Evolutionary conservation across 2,113 vertebrate species (phyloP), one percentile per base, ranked within the genome.

Genomic region (Tiliqua scincoides): DNA sequence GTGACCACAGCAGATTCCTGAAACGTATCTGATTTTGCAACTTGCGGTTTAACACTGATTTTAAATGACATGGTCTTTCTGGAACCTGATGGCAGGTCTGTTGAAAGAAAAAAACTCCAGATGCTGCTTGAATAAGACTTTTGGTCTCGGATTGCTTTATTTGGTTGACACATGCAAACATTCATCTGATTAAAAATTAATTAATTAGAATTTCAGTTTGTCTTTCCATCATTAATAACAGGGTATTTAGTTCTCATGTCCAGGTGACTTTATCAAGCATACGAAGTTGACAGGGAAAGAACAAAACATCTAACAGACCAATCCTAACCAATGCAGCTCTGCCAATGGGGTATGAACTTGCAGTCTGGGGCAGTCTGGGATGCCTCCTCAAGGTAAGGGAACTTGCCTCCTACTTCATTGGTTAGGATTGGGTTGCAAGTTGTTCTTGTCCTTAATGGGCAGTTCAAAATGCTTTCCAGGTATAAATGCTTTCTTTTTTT

Each of bases 1-100:
- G 74, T 79, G 9, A 73, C 70, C 84, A 8, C 71, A 67, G 23
- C 43, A 25, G 63, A 79, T 48, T 88, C 67, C 43, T 74, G 40
- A 85, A 61, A 30, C 59, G 30, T 82, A 63, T 89, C 57, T 85
- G 35, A 21, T 82, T 72, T 79, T 84, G 85, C 82, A 63, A 63
- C 68, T 79, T 80, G 30, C 68, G 63, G 61, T 85, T 82, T 82
- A 68, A 61, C 11, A 8, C 35, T 12, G 23, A 32, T 6, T 77
- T 54, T 7, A 77, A 78, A 80, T 37, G 35, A 85, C 89, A 73
- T n/a, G 15, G 11, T 63, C 12, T 88, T 92, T 84, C 67, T 88
- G 76, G 75, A 27, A 23, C 25, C 57, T 52, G 67, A 30, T 3
- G 27, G 17, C 4, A 68, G 32, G 10, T 23, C 25, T 67, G 52